Conservation (phyloP, 2,888 invertebrate genomes). For the Clostera curtula region DNA sequence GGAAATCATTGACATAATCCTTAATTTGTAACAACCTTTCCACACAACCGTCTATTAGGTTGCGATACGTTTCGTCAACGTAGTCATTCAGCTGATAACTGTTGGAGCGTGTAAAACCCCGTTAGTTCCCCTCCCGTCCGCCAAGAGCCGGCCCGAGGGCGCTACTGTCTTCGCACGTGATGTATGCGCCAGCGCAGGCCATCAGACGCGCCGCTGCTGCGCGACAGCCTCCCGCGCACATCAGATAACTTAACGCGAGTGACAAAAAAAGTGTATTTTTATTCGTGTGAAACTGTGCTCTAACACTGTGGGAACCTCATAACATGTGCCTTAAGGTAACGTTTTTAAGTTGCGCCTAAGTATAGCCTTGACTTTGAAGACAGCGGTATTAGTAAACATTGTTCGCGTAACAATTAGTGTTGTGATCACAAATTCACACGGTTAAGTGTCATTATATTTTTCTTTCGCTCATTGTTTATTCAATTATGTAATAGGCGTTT, state of each 20-base stretch:
- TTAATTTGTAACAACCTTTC: conserved; percentile 17
- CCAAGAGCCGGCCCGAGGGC: conserved; percentile 43
- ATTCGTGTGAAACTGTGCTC: conserved; percentile 28
- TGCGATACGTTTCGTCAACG: conserved; percentile 24
- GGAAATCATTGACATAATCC: conserved; percentile 12
- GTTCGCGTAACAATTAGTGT: conserved; percentile 31
- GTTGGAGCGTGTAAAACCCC: conserved; percentile 52
- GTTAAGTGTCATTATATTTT: conserved; percentile 23
- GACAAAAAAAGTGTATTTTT: conserved; percentile 36
- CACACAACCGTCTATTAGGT: conserved; percentile 12
- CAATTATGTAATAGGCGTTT: conserved; percentile 20
- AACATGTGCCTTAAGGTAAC: conserved; percentile 47
- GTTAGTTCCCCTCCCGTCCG: conserved; percentile 50
- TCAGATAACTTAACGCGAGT: conserved; percentile 52
- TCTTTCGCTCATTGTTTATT: conserved; percentile 24
- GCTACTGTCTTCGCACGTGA: conserved; percentile 61
- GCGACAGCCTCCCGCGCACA: conserved; percentile 66
- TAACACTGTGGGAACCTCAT: conserved; percentile 19
- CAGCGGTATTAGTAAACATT: conserved; percentile 35
- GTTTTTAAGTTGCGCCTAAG: conserved; percentile 19
- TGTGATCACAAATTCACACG: conserved; percentile 30
- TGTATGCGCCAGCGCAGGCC: conserved; percentile 53
- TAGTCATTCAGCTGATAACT: conserved; percentile 34
- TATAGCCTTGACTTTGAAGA: conserved; percentile 31
- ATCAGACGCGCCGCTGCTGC: conserved; percentile 57